phyloP scores from a whole-genome alignment of 2,888 invertebrate genomes.

The Anagyrus pseudococci region DNA sequence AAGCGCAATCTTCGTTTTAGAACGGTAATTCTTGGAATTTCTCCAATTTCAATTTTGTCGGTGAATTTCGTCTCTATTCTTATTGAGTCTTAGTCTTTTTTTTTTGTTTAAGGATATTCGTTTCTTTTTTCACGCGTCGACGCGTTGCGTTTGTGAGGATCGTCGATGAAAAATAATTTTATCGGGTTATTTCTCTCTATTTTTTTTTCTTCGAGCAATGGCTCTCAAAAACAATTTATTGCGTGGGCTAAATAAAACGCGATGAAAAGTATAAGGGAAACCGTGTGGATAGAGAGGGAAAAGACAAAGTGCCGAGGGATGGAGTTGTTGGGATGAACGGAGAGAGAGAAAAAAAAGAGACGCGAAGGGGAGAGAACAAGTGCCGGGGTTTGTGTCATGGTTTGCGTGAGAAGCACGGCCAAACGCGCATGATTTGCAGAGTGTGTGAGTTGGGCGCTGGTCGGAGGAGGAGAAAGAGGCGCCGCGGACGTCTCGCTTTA shows the following conservation, averaged over 20 bases:
- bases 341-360: constrained; percentile 13
- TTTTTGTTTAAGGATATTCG: no score
- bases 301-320: constrained; percentile 23
- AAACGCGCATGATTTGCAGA: constrained; percentile 22
- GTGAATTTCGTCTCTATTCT: no score
- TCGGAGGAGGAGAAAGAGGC: neutral
- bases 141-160: no score
- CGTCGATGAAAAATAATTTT: no score
- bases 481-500: constrained; percentile 17
- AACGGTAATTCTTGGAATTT: no score
- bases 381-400: constrained; percentile 41
- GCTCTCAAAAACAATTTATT: constrained; percentile 23
- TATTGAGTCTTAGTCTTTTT: no score
- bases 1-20: no score
- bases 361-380: constrained; percentile 23
- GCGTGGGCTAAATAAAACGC: constrained; percentile 5
- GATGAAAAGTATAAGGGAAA: constrained; percentile 32
- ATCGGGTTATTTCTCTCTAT: no score
- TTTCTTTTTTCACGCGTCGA: no score
- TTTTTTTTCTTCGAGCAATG: no score
- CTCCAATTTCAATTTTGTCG: no score
- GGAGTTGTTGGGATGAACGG: constrained; percentile 14
- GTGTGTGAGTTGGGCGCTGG: no score
- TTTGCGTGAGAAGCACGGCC: constrained; percentile 36
- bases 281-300: neutral